phyloP scores from a whole-genome alignment of 2,888 invertebrate species.

The Drosophila infuscata region DNA sequence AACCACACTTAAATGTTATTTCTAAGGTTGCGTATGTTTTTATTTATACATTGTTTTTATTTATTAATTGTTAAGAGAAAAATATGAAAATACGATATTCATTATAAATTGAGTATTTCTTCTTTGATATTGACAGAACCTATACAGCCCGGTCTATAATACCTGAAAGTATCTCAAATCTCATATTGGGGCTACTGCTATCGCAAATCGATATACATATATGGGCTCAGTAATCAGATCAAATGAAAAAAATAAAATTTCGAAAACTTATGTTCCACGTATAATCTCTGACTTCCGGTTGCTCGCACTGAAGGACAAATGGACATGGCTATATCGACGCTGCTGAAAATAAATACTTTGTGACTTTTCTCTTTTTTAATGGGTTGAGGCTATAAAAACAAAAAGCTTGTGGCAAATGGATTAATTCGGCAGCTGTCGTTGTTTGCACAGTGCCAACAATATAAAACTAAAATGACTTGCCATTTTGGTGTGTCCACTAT shows the following conservation, averaged over 20 bases:
- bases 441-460: conserved; percentile 1
- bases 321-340: background rate
- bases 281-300: background rate
- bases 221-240: background rate
- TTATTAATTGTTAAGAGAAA: too few relatives aligned
- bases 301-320: background rate
- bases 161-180: background rate
- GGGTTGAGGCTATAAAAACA: background rate
- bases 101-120: background rate
- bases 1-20: background rate
- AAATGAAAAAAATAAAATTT: background rate
- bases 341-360: background rate
- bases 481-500: conserved; percentile 4
- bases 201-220: too few relatives aligned
- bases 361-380: background rate
- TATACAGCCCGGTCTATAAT: too few relatives aligned
- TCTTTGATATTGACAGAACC: background rate
- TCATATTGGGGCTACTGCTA: background rate
- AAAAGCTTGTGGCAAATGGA: background rate
- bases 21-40: background rate
- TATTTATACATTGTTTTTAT: background rate
- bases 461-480: conserved; percentile 24
- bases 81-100: background rate
- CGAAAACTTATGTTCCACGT: background rate
- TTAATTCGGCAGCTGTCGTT: background rate